Conservation (phyloP, 2,888 invertebrate genomes). For the Leptura quadrifasciata region DNA sequence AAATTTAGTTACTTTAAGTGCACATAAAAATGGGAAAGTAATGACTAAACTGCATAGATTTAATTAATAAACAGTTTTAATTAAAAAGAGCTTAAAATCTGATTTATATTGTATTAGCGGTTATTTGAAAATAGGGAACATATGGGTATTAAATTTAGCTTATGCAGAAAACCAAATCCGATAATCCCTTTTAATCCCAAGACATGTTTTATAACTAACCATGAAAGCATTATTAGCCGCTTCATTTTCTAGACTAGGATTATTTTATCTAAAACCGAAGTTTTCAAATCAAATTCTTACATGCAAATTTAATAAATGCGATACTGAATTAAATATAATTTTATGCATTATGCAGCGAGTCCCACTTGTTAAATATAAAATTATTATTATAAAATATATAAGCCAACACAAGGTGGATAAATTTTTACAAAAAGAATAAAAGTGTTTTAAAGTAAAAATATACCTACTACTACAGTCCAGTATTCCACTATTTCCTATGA, state of each 20-base stretch:
- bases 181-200: not conserved
- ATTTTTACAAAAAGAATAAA: too few relatives aligned
- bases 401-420: too few relatives aligned
- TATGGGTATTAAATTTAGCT: not conserved
- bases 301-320: not conserved
- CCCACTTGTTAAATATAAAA: too few relatives aligned
- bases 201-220: not conserved
- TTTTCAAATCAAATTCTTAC: not conserved
- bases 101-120: not conserved
- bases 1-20: too few relatives aligned
- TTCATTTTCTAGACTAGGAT: not conserved
- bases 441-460: too few relatives aligned
- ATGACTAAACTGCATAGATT: not conserved
- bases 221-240: not conserved
- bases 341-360: too few relatives aligned
- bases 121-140: not conserved
- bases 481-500: too few relatives aligned
- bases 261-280: not conserved
- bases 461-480: too few relatives aligned
- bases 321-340: not conserved
- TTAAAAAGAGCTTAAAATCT: not conserved
- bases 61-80: not conserved
- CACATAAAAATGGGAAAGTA: not conserved
- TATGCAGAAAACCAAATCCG: not conserved
- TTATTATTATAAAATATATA: too few relatives aligned